Base-by-base conservation (phyloP, 2,113 vertebrate species). In the Callipepla squamata region DNA sequence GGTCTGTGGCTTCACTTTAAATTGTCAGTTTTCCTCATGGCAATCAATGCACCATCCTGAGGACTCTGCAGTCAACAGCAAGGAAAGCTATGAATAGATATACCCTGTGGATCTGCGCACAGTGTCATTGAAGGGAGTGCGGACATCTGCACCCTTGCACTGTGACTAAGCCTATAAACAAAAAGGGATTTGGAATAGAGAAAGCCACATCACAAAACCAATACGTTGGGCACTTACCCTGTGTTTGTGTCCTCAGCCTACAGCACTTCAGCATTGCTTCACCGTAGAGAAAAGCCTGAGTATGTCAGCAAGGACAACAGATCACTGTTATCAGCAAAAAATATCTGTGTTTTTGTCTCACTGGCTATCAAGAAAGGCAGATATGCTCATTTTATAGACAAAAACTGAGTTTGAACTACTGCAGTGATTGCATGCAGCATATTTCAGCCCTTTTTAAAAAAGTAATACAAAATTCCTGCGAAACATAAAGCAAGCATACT, bases 1-100 rank as follows among this genome's bases (percentile, higher is more conserved):
- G 89, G 84, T n/a, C 89, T 95, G 91, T 93, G 93, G 87, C 92
- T 96, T 96, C 75, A 26, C 79, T 94, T 85, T 92, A 95, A 95
- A 96, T 91, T 95, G 93, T 83, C 76, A 57, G 76, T 80, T 96
- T 96, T 94, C 91, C 82, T 94, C 90, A 45, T 2, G 6, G 73
- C 68, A 91, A 94, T 80, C 89, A 85, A 91, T 87, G 93, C 28
- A 70, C 80, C 87, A 57, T 91, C 4, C 0, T 61, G 44, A 91
- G 76, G 51, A 74, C 80, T 92, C 62, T 47, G 47, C 81, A 90
- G 47, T 6, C 44, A 93, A 5, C 44, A 89, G 51, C 40, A 58
- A 38, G 65, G 79, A 61, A 79, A 83, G 51, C 85, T 92, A 94
- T 92, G 89, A 94, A 93, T 89, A 95, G 61, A 38, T 18, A 6